phyloP scores from a whole-genome alignment of 2,113 vertebrate genomes.

The Sapajus apella region DNA sequence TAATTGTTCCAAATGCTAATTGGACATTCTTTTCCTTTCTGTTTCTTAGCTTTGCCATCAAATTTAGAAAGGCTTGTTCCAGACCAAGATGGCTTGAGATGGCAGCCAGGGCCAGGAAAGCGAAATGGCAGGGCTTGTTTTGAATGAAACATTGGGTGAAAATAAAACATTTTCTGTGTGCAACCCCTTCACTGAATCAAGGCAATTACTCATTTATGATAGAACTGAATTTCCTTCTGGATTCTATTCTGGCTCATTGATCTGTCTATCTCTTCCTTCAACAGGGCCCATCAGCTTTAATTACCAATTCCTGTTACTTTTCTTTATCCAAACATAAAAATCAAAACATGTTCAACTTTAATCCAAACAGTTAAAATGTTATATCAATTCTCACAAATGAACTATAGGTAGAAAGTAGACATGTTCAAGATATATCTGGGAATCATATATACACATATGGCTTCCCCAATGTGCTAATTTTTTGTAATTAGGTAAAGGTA shows the following conservation, averaged over 20 bases:
- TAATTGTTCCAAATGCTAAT: neutral
- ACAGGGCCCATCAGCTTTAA: neutral
- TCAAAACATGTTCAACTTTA: neutral
- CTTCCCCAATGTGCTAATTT: neutral
- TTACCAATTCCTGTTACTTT: neutral
- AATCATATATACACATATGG: neutral
- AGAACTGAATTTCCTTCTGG: neutral
- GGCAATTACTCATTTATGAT: neutral
- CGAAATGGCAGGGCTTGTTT: neutral
- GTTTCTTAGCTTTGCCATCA: neutral
- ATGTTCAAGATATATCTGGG: neutral
- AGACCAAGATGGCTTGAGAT: neutral
- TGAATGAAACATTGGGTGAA: neutral
- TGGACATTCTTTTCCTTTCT: neutral
- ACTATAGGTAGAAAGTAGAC: neutral
- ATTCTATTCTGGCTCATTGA: neutral
- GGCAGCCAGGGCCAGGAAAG: neutral
- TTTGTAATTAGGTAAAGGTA: neutral
- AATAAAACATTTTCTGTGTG: conserved; percentile 19
- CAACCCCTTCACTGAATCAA: neutral
- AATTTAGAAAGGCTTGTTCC: neutral
- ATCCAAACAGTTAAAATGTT: conserved; percentile 24
- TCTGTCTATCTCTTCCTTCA: neutral
- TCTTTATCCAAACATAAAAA: neutral
- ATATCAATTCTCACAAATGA: neutral